Evolutionary conservation across 1,140 invertebrate genomes (phyloP), one percentile per base, ranked within the genome.

Genomic region (Heliconius himera): DNA sequence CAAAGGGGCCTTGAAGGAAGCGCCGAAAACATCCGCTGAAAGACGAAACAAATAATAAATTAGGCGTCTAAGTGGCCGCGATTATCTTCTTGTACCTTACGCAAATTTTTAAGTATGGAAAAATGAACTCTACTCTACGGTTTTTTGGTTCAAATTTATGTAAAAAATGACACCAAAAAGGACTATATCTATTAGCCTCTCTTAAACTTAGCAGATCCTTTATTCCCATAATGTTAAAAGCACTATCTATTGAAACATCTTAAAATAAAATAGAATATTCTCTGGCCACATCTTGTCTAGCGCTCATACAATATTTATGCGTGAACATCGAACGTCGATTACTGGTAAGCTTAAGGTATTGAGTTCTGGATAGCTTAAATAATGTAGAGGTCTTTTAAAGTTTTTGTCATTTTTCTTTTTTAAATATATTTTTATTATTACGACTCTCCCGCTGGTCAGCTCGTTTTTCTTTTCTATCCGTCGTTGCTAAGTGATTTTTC

Each of bases 241-340:
- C 81, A 80, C 77, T 82, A 82, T 74, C 82, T 78, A 83, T 81
- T 83, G 81, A 77, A 84, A 77, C 81, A 78, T 80, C 74, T 84
- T 85, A 79, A 85, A 88, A 87, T 88, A 84, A 87, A 86, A 83
- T 79, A 84, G 82, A 86, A 82, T 83, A 87, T 88, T 85, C 84
- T 82, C 74, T 79, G 84, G 83, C 86, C 85, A 86, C 86, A 86
- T 88, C 87, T 89, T 87, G 86, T 84, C 85, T 76, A 38, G 66
- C 74, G 26, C 84, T 90, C 87, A 89, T 91, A 86, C 85, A 89
- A 89, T 89, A 91, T 91, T 89, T 91, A 91, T 89, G 87, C 84
- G 84, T 83, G 82, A 88, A 90, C 89, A 90, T 80, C 85, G 85
- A 89, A 90, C 84, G 87, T 90, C 87, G 87, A 89, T 90, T 90